Percentiles rank a stretch among this genome's conserved stretches.
These are phyloP conservation scores for Hystrix brachyura DNA, from an alignment of 2,113 vertebrate species.

Conservation along the genomic window DNA sequence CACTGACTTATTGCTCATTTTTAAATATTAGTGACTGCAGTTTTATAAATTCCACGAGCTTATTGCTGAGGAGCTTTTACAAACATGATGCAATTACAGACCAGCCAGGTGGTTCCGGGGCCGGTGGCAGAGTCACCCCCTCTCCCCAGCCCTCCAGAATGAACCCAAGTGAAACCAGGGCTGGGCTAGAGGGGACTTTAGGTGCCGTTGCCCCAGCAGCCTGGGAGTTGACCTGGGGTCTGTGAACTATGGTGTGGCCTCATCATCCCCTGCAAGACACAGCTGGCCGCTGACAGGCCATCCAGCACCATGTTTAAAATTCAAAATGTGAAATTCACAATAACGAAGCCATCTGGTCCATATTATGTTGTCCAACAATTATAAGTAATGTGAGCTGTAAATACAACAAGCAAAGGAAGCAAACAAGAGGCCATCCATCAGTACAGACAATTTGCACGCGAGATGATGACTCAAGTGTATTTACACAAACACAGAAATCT, in stretches of 20 bases:
- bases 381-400: conserved; percentile 83
- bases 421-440: conserved; percentile 81
- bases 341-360: conserved; percentile 82
- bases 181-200: neutral
- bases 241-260: conserved; percentile 53
- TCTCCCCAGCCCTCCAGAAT: neutral
- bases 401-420: conserved; percentile 80
- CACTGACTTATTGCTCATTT: neutral
- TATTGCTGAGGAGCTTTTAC: conserved; percentile 4
- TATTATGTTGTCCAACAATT: conserved; percentile 83
- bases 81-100: neutral
- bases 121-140: neutral
- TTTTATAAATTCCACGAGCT: conserved; percentile 14
- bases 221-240: neutral
- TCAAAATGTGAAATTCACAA: conserved; percentile 77
- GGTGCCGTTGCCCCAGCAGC: conserved; percentile 2
- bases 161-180: conserved; percentile 39
- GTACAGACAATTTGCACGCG: conserved; percentile 69
- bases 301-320: conserved; percentile 76
- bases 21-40: conserved; percentile 38
- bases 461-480: conserved; percentile 78
- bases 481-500: conserved; percentile 75
- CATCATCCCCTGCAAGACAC: conserved; percentile 63
- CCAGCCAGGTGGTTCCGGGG: neutral
- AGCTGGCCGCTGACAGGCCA: conserved; percentile 71